Conservation (phyloP, 23 tunicate genomes). For the Ascidia mentula region DNA sequence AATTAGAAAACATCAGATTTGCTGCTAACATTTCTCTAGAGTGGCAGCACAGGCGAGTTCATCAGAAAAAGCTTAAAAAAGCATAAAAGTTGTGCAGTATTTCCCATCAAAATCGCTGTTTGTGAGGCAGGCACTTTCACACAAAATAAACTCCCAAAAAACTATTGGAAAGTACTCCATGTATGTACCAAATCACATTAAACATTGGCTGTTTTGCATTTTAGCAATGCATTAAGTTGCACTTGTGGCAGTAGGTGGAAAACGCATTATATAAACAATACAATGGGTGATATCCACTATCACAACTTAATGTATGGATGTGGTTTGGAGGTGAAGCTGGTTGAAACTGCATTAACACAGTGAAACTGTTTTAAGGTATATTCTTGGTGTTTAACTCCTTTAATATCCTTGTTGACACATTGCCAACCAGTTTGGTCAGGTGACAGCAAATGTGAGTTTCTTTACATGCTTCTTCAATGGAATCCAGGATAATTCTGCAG, state of each 20-base stretch:
- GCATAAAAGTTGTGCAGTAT: neutral
- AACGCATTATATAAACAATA: too few relatives aligned
- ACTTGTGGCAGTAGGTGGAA: too few relatives aligned
- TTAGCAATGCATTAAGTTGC: too few relatives aligned
- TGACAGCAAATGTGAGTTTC: too few relatives aligned
- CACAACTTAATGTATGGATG: too few relatives aligned
- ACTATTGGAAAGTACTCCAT: slow-evolving; percentile 1
- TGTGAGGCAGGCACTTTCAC: neutral
- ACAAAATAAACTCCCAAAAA: neutral
- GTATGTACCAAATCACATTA: too few relatives aligned
- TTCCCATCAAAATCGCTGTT: neutral
- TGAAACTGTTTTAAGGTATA: neutral
- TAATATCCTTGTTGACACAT: slow-evolving; percentile 2
- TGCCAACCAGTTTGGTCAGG: too few relatives aligned
- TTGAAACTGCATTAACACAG: neutral
- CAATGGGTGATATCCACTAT: too few relatives aligned
- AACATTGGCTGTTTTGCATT: too few relatives aligned
- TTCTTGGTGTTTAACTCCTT: too few relatives aligned
- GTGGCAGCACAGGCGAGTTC: slow-evolving; percentile 7
- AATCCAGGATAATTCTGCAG: too few relatives aligned
- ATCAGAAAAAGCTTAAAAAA: neutral
- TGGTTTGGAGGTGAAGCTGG: neutral
- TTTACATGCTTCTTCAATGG: too few relatives aligned
- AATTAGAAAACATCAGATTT: slow-evolving; percentile 4
- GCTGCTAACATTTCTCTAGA: slow-evolving; percentile 10